Percentiles rank a stretch among this genome's conserved stretches.
Evolutionary conservation across 2,888 invertebrate species (phyloP).

Genomic region (Colostygia pectinataria): DNA sequence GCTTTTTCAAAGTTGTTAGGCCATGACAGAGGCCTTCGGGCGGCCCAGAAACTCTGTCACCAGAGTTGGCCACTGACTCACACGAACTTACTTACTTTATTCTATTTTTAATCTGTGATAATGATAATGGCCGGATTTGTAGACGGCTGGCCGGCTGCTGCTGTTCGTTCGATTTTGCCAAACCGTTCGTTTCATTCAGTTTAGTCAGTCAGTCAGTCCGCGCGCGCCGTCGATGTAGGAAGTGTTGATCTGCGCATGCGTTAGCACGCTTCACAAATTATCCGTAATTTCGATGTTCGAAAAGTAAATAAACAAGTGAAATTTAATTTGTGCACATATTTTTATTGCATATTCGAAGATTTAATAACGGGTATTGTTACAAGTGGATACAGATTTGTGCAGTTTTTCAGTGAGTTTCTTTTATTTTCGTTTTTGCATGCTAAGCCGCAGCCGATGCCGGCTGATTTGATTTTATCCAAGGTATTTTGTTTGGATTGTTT

Average conservation of each 20-base stretch:
- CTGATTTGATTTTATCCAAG: constrained; percentile 61
- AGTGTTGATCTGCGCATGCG: constrained; percentile 66
- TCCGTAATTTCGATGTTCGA: constrained; percentile 62
- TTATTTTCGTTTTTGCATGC: constrained; percentile 64
- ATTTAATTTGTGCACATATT: constrained; percentile 46
- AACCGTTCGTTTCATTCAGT: constrained; percentile 25
- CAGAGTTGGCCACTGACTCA: too few relatives aligned
- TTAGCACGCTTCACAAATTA: constrained; percentile 34
- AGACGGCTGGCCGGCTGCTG: constrained; percentile 4
- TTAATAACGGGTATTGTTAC: constrained; percentile 22
- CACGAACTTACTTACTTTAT: too few relatives aligned
- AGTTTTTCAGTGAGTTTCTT: constrained; percentile 68
- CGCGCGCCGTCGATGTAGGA: constrained; percentile 54
- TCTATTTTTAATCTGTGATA: not conserved
- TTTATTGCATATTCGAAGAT: constrained; percentile 12
- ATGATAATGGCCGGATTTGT: not conserved
- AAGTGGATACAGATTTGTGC: constrained; percentile 46
- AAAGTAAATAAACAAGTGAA: constrained; percentile 39
- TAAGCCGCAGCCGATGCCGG: constrained; percentile 55
- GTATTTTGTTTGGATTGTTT: constrained; percentile 36
- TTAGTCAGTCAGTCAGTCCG: constrained; percentile 57
- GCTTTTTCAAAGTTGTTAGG: too few relatives aligned
- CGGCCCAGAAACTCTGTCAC: too few relatives aligned
- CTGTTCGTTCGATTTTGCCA: constrained; percentile 13
- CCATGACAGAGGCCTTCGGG: too few relatives aligned